phyloP scores from a whole-genome alignment of 2,888 invertebrate genomes.

The Gisinianus flammeolus region DNA sequence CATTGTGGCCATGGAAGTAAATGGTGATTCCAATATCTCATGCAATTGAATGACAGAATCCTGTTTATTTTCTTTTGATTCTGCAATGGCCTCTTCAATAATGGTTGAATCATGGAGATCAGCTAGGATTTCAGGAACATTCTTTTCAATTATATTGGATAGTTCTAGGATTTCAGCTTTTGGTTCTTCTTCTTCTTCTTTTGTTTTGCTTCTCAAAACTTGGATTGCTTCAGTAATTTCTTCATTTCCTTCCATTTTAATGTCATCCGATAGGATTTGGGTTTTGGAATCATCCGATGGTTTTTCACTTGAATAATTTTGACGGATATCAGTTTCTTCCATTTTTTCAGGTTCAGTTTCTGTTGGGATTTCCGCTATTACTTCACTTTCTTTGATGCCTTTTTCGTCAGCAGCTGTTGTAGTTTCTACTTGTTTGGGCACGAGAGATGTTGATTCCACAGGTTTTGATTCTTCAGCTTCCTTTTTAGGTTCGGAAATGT shows the following conservation, averaged over 20 bases:
- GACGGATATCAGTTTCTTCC: neutral
- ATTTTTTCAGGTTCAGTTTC: neutral
- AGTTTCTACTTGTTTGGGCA: neutral
- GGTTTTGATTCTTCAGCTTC: neutral
- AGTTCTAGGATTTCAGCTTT: neutral
- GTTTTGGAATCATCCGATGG: neutral
- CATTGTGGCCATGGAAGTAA: neutral
- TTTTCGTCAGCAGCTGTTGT: neutral
- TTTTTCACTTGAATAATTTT: neutral
- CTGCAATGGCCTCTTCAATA: neutral
- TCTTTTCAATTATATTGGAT: neutral
- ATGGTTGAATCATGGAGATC: too few species aligned
- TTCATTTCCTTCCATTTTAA: neutral
- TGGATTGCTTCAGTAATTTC: neutral
- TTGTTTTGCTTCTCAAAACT: neutral
- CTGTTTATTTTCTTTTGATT: neutral
- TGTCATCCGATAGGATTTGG: neutral
- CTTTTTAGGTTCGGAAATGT: neutral
- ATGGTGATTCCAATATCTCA: neutral
- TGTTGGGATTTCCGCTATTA: neutral
- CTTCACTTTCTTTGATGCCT: neutral
- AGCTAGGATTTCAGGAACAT: neutral
- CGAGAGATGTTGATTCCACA: too few species aligned
- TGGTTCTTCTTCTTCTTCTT: neutral
- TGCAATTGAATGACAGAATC: neutral